phyloP scores from a whole-genome alignment of 2,113 vertebrate species.

The Cygnus atratus region DNA sequence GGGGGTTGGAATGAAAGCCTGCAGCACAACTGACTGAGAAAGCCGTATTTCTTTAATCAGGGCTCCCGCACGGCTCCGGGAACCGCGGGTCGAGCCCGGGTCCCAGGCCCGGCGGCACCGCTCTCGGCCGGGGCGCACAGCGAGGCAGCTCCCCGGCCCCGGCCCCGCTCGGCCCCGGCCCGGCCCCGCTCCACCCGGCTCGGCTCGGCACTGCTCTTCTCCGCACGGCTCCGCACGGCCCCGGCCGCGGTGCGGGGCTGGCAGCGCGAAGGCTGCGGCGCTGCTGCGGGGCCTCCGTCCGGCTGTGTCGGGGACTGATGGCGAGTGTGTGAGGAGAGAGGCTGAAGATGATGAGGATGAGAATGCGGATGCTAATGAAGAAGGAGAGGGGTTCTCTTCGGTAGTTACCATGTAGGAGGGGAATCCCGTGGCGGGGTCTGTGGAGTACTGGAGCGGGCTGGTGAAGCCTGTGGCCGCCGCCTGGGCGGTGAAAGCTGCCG shows the following conservation, averaged over 20 bases:
- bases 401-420: constrained; percentile 96
- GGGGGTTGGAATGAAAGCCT: not conserved
- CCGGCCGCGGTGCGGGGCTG: not conserved
- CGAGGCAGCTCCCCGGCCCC: not conserved
- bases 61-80: not conserved
- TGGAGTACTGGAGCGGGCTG: constrained; percentile 91
- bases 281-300: not conserved
- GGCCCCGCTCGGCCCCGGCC: not conserved
- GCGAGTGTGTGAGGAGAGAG: not conserved
- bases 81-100: not conserved
- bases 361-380: constrained; percentile 60
- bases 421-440: constrained; percentile 91
- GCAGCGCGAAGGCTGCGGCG: not conserved
- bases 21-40: not conserved
- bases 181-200: too few relatives aligned
- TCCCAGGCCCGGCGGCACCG: not conserved
- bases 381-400: constrained; percentile 52
- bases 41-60: not conserved
- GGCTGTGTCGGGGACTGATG: not conserved
- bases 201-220: not conserved
- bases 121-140: too few relatives aligned
- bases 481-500: constrained; percentile 91
- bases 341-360: constrained; percentile 62
- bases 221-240: not conserved
- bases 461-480: constrained; percentile 92